Evolutionary conservation across 2,888 invertebrate genomes (phyloP), one percentile per base, ranked within the genome.

Genomic region (Acrocyrtus sp.): DNA sequence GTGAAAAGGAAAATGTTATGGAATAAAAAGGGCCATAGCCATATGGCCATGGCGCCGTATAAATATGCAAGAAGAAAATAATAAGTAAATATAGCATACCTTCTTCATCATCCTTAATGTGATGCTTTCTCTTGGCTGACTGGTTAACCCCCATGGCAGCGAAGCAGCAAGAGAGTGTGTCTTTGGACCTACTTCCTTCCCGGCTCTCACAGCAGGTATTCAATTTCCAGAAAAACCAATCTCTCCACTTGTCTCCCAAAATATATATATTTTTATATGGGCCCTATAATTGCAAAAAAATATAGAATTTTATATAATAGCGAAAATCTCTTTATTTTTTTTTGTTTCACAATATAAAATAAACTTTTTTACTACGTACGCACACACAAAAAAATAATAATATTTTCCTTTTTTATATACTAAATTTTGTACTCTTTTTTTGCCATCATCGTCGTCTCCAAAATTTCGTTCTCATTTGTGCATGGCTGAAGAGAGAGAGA

Each of bases 111-210:
- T 79, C 77, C 66, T 75, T 75, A 74, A 79, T 78, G 76, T 81
- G 78, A 77, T 85, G 80, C 85, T 86, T 76, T 83, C 83, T 75
- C 85, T 83, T 72, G 39, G 84, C 84, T 43, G 86, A 86, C 81
- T 86, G 86, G 82, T 85, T 85, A 78, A 85, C 86, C 76, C 87
- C 87, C 86, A 87, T 87, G 39, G 65, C 53, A 51, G 51, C 53
- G 12, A 12, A 6, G 4, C 17, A 29, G 58, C 58, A n/a, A n/a
- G n/a, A n/a, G n/a, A n/a, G n/a, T n/a, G n/a, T 34, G 39, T 34
- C 12, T 12, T 12, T 34, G n/a, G n/a, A n/a, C n/a, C n/a, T n/a
- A n/a, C n/a, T n/a, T n/a, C n/a, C n/a, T n/a, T n/a, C n/a, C n/a
- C n/a, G n/a, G n/a, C n/a, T n/a, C 45, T 68, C 60, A 53, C 68